These are phyloP conservation scores for Thaumatotibia leucotreta DNA, from an alignment of 1,140 invertebrate genomes.

Conservation along the genomic window DNA sequence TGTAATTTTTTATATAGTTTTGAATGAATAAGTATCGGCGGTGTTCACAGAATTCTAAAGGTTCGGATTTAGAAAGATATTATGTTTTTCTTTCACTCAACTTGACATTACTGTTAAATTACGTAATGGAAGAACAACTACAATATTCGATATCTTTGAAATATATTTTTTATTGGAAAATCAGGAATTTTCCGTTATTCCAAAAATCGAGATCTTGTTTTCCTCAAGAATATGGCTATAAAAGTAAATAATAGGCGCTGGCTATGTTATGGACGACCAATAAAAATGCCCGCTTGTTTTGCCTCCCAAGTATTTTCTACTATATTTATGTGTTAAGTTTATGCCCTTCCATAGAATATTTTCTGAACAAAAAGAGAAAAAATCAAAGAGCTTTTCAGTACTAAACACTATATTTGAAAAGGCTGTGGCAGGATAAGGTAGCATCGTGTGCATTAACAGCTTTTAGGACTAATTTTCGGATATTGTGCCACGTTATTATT, in stretches of 20 bases:
- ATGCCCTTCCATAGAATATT: neutral
- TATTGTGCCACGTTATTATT: too few species aligned
- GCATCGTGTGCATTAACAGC: too few species aligned
- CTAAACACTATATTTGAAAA: neutral
- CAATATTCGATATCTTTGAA: neutral
- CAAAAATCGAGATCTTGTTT: neutral
- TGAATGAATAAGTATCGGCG: too few species aligned
- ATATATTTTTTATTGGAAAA: neutral
- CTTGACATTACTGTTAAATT: too few species aligned
- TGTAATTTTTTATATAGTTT: too few species aligned
- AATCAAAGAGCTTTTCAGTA: neutral
- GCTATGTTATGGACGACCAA: slow-evolving; percentile 6
- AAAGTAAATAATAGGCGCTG: slow-evolving; percentile 13
- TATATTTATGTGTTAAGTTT: neutral
- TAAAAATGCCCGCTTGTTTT: slow-evolving; percentile 6
- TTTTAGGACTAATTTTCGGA: too few species aligned
- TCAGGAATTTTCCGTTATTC: neutral
- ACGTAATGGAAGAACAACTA: neutral
- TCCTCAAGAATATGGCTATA: slow-evolving; percentile 7
- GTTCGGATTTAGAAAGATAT: too few species aligned
- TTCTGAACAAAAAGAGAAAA: neutral
- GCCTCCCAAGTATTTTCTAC: neutral
- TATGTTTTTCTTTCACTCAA: too few species aligned
- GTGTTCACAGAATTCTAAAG: too few species aligned
- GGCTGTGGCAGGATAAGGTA: too few species aligned